Base-by-base conservation (phyloP, 2,113 vertebrate genomes). In the Sceloporus tristichus region DNA sequence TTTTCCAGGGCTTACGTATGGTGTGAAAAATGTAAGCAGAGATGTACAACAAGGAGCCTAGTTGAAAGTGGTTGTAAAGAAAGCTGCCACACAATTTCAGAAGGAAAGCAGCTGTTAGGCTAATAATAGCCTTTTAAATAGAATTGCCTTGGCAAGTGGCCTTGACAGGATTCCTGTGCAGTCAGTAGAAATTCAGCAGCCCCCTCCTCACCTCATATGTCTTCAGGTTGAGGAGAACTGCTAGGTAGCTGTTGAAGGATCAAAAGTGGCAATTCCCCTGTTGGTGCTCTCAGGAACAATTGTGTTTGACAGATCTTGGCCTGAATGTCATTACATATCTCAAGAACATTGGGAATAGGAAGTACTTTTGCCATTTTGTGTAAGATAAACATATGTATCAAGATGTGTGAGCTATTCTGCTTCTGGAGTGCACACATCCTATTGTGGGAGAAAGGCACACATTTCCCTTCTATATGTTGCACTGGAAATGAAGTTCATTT, bases 11-110 rank as follows among this genome's bases (percentile, higher is more conserved):
- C 65, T 76, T 77, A 77, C 19, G 29, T 29, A 62, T 65, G 8
- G 4, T 76, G 6, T 54, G 29, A 77, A 75, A 75, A 88, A 76
- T 66, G n/a, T 77, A 88, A 82, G 71, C 86, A 56, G n/a, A 27
- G 21, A 85, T 62, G 56, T 68, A 68, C n/a, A 21, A 25, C 5
- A 0, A 29, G 59, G 34, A 54, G 9, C 54, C n/a, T 0, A 6
- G 23, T 79, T 62, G 7, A 83, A 0, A 2, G 65, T 56, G 76
- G 34, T 54, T 74, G 40, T 34, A 80, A 53, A 19, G 56, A 38
- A 25, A 86, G 2, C 78, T 23, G 38, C 74, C 84, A 70, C 11
- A 5, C 13, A 23, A 23, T 29, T 48, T 9, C 18, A 54, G 86
- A 86, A 25, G 25, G 13, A 34, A 53, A 75, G 79, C 18, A 23